Conservation (phyloP, 2,888 invertebrate genomes). For the Catonia carolina region DNA sequence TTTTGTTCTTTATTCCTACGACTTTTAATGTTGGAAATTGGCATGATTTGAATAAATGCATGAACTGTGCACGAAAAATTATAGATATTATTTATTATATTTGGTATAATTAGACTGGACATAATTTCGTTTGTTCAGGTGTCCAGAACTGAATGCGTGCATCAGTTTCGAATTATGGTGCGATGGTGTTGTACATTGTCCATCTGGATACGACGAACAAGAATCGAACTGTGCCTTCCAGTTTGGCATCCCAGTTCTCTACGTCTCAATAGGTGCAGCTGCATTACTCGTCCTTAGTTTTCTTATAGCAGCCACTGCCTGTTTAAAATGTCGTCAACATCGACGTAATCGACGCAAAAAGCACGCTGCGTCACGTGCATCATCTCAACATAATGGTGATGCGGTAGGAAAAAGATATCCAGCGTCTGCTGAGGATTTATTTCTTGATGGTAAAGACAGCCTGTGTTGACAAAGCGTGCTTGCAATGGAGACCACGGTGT, state of each 20-base stretch:
- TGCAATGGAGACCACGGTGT: conserved; percentile 45
- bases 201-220: conserved; percentile 74
- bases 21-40: no score
- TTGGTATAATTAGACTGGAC: no score
- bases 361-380: conserved; percentile 8
- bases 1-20: no score
- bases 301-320: conserved; percentile 54
- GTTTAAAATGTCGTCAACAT: conserved; percentile 37
- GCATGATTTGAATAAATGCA: no score
- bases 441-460: conserved; percentile 58
- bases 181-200: conserved; percentile 71
- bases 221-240: conserved; percentile 67
- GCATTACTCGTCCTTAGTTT: conserved; percentile 55
- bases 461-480: conserved; percentile 58
- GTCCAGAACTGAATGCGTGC: conserved; percentile 74
- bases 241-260: conserved; percentile 58
- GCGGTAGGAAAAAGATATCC: conserved; percentile 43
- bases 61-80: no score
- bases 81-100: no score
- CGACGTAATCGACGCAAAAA: conserved; percentile 18
- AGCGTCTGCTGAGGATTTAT: conserved; percentile 39
- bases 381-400: conserved; percentile 52
- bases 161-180: conserved; percentile 73
- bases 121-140: no score
- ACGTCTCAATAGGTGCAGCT: conserved; percentile 58